These are phyloP conservation scores for Drosophila greeni DNA, from an alignment of 2,888 invertebrate genomes.

Conservation along the genomic window DNA sequence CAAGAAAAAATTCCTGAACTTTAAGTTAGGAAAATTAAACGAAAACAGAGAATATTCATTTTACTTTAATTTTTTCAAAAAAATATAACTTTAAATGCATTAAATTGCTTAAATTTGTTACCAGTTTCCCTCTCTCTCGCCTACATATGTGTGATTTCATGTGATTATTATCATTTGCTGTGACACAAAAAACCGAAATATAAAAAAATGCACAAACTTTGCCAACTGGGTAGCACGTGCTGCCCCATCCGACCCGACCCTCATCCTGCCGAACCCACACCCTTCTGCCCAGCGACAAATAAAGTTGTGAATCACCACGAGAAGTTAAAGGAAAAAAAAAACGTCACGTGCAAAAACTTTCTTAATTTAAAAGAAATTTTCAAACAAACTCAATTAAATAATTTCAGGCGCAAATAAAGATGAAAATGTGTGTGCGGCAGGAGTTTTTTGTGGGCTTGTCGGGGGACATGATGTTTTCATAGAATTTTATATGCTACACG, in stretches of 20 bases:
- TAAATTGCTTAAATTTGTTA: background rate
- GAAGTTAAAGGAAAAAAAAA: slow-evolving; percentile 38
- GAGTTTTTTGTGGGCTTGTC: slow-evolving; percentile 6
- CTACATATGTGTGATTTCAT: slow-evolving; percentile 49
- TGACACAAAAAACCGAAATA: slow-evolving; percentile 20
- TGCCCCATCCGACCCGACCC: slow-evolving; percentile 3
- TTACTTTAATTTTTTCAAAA: background rate
- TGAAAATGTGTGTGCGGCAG: slow-evolving; percentile 41
- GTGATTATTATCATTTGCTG: slow-evolving; percentile 50
- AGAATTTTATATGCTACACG: slow-evolving; percentile 29
- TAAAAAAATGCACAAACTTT: slow-evolving; percentile 35
- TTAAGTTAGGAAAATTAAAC: too few relatives aligned
- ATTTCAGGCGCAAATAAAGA: slow-evolving; percentile 69
- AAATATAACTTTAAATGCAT: background rate
- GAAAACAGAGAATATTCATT: background rate
- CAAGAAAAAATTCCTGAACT: background rate
- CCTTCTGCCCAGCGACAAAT: slow-evolving; percentile 24
- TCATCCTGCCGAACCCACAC: background rate
- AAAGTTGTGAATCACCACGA: slow-evolving; percentile 47
- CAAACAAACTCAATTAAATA: slow-evolving; percentile 74
- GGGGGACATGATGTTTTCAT: slow-evolving; percentile 40
- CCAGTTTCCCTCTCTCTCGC: slow-evolving; percentile 1
- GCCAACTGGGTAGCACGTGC: slow-evolving; percentile 60
- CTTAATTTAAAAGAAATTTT: slow-evolving; percentile 74
- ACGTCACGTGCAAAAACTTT: slow-evolving; percentile 69